A percentile compares a stretch with the other conserved stretches of the same genome.
phyloP scores from a whole-genome alignment of 2,113 vertebrate species.

The Cariama cristata region DNA sequence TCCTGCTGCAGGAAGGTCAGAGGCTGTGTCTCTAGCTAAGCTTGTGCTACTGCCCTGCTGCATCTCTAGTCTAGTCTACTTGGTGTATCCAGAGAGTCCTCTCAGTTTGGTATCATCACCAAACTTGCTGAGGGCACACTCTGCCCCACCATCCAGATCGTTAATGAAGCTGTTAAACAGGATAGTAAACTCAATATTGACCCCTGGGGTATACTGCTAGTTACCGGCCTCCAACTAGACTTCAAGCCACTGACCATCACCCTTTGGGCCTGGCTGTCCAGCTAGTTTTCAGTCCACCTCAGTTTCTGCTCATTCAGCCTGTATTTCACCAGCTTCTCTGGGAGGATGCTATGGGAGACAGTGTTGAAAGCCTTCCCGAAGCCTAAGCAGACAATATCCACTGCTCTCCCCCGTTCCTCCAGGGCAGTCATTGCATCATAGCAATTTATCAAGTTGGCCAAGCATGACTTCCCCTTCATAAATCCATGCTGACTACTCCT shows the following conservation, averaged over 20 bases:
- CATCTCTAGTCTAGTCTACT: neutral
- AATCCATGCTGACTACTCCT: neutral
- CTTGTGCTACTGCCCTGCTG: neutral
- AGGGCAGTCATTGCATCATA: neutral
- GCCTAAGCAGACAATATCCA: neutral
- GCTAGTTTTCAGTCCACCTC: neutral
- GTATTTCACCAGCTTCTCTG: neutral
- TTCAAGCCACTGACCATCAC: neutral
- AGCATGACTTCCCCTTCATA: neutral
- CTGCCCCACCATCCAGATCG: neutral
- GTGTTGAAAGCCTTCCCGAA: neutral
- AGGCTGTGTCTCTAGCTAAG: neutral
- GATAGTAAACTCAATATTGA: neutral
- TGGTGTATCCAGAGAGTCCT: neutral
- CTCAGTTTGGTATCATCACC: neutral
- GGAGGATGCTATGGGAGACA: neutral
- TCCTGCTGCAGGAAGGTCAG: neutral
- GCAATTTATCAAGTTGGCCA: neutral
- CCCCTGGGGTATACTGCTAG: neutral
- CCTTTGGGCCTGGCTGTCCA: neutral
- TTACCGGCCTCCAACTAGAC: neutral
- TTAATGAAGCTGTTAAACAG: neutral
- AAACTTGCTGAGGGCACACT: neutral
- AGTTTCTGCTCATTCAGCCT: neutral
- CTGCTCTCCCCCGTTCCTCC: neutral